A percentile compares a stretch with the other conserved stretches of the same genome.
phyloP scores from a whole-genome alignment of 2,888 invertebrate genomes.

The Bellardia pandia region DNA sequence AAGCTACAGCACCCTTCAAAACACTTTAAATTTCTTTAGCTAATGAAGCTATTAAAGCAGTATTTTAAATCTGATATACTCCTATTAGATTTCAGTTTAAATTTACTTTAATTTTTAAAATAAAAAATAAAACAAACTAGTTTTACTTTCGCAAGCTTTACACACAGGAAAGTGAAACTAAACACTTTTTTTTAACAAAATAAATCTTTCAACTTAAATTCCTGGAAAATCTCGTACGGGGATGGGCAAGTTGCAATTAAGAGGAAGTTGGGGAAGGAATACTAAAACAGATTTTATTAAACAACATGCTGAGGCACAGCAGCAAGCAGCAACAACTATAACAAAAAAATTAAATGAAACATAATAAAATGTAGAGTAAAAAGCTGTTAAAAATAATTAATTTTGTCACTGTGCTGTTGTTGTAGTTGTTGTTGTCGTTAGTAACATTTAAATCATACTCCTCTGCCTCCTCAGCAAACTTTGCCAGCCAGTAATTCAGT shows the following conservation, averaged over 20 bases:
- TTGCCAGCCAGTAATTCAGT: conserved; percentile 36
- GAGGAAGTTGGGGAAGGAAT: neutral
- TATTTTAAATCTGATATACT: neutral
- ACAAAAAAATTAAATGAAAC: neutral
- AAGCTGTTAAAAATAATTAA: conserved; percentile 72
- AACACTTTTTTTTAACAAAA: neutral
- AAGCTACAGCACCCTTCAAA: no score
- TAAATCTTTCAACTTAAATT: conserved; percentile 20
- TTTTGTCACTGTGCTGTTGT: conserved; percentile 57
- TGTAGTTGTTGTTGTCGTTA: conserved; percentile 18
- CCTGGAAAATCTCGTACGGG: conserved; percentile 2
- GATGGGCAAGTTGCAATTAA: conserved; percentile 23
- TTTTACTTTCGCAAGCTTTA: neutral
- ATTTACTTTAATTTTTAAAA: neutral
- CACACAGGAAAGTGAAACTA: conserved; percentile 17
- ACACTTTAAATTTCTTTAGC: no score
- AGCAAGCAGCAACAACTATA: neutral
- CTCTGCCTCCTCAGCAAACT: neutral
- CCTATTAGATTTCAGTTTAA: neutral
- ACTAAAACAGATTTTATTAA: conserved; percentile 39
- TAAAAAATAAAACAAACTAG: conserved; percentile 10
- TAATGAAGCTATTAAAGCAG: neutral
- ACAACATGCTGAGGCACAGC: conserved; percentile 36
- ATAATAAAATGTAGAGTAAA: conserved; percentile 52
- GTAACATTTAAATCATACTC: conserved; percentile 58